These are phyloP conservation scores for Drosophila rellima DNA, from an alignment of 2,888 invertebrate genomes.

Conservation along the genomic window DNA sequence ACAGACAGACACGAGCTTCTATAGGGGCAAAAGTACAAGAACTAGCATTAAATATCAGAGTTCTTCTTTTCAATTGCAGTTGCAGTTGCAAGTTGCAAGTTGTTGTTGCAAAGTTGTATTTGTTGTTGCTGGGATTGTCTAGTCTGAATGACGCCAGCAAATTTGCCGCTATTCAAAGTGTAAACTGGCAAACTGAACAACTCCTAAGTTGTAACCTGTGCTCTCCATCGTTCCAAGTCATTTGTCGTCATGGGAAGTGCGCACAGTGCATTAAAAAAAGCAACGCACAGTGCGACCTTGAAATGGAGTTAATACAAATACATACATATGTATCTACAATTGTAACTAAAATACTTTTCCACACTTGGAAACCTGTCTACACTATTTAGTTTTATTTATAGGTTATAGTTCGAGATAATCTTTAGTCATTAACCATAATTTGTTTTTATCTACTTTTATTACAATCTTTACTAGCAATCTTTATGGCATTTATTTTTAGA, in stretches of 20 bases:
- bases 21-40: slow-evolving; percentile 11
- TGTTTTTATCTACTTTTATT: slow-evolving; percentile 5
- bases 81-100: slow-evolving; percentile 32
- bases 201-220: slow-evolving; percentile 58
- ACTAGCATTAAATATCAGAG: slow-evolving; percentile 14
- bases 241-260: slow-evolving; percentile 76
- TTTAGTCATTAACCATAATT: slow-evolving; percentile 21
- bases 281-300: slow-evolving; percentile 29
- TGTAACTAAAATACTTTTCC: slow-evolving; percentile 6
- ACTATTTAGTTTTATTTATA: slow-evolving; percentile 18
- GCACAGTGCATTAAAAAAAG: slow-evolving; percentile 48
- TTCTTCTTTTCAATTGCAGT: slow-evolving; percentile 47
- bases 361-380: slow-evolving; percentile 14
- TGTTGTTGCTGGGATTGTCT: slow-evolving; percentile 60
- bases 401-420: slow-evolving; percentile 4
- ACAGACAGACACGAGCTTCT: slow-evolving; percentile 25
- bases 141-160: slow-evolving; percentile 79
- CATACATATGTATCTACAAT: neutral
- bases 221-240: slow-evolving; percentile 68
- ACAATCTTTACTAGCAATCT: slow-evolving; percentile 27
- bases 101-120: slow-evolving; percentile 7
- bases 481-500: slow-evolving; percentile 12
- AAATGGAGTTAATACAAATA: slow-evolving; percentile 6
- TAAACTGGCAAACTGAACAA: slow-evolving; percentile 31
- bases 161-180: slow-evolving; percentile 60